These are phyloP conservation scores for Mus musculus DNA, from an alignment of 2,113 vertebrate species.

Conservation along the genomic window GRCm39 chr7:92118001-92118500, in stretches of 20 bases:
- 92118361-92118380: neutral
- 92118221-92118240: neutral
- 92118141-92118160: neutral
- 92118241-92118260: neutral
- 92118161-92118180: neutral
- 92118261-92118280: neutral
- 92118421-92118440: neutral
- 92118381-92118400: neutral
- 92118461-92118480: neutral
- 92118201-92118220: neutral
- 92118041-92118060: neutral
- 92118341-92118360: neutral
- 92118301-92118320: neutral
- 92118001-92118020: neutral
- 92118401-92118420: neutral
- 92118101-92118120: neutral
- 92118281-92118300: neutral
- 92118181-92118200: neutral
- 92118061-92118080: neutral
- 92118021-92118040: no score
- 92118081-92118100: neutral
- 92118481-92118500: neutral
- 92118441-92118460: neutral
- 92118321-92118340: neutral
- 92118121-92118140: neutral